These are phyloP conservation scores for Premnoplex brunnescens DNA, from an alignment of 2,797 vertebrate species.

Conservation along the genomic window DNA sequence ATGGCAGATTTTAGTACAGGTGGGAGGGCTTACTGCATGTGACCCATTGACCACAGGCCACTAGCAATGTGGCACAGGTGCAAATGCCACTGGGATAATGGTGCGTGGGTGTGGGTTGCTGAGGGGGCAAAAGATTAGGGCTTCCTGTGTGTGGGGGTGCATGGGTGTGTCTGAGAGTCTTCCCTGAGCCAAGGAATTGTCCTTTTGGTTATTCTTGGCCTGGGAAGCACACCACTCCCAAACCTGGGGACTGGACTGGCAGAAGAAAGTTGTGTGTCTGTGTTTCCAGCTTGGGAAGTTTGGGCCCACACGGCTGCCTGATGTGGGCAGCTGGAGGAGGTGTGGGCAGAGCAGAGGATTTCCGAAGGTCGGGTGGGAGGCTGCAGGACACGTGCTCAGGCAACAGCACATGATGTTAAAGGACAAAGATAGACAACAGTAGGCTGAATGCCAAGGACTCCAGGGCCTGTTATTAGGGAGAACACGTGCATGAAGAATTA, in stretches of 20 bases:
- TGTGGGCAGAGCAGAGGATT: background rate
- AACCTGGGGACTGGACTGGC: background rate
- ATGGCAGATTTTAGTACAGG: accelerated
- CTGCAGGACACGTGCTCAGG: background rate
- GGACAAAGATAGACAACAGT: slow-evolving; percentile 40
- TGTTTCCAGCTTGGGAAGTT: background rate
- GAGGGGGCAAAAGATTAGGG: background rate
- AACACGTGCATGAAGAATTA: slow-evolving; percentile 37
- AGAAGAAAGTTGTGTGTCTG: background rate
- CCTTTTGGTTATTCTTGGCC: background rate
- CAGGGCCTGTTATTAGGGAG: background rate
- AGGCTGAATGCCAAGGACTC: slow-evolving; percentile 34
- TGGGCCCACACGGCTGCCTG: accelerated
- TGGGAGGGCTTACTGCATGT: background rate
- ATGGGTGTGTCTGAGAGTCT: background rate
- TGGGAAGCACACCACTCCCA: background rate
- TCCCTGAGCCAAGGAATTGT: background rate
- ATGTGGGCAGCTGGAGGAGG: background rate
- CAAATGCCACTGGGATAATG: background rate
- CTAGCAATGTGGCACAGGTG: accelerated
- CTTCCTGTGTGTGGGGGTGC: background rate
- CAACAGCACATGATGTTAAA: background rate
- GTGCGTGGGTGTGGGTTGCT: accelerated
- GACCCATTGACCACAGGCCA: background rate
- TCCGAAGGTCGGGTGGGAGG: background rate